Base-by-base conservation (phyloP, 2,888 invertebrate genomes). In the Meliscaeva auricollis region DNA sequence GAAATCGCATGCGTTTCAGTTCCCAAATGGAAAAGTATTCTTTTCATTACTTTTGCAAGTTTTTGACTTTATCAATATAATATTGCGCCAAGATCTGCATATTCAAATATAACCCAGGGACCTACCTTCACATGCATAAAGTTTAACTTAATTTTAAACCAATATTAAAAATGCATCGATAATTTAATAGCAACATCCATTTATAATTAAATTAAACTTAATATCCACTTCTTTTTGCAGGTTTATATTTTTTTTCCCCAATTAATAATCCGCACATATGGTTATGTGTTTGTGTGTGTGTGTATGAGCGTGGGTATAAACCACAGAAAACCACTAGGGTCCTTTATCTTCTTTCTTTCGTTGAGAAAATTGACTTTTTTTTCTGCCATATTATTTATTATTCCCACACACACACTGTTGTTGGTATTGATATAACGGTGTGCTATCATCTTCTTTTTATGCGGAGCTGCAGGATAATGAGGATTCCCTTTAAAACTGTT, bases 131-230 rank as follows among this genome's bases (percentile, higher is more conserved):
- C 30, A 15, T 15, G 15, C 4, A 15, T 15, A 54, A 52, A 9
- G 15, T 52, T 54, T 30, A 54, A 54, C 30, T 54, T 32, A 54
- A 32, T 54, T 54, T 54, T 54, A 54, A 54, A 58, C 58, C 38
- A 58, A 58, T 22, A 20, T 35, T 32, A 38, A 20, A 17, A 38
- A 32, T 17, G 35, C 30, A 17, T 35, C 38, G 20, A 38, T 58
- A 35, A 58, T 38, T 38, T 22, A 2, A 58, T 58, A 69, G 54
- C 54, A 54, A 54, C 30, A 69, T 72, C 73, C 73, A 73, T 78
- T 77, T 58, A 69, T 70, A 78, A 77, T 83, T 73, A 68, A 83
- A 83, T 77, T 46, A 41, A 83, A 62, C 52, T 77, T 66, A 74
- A 56, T 83, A 77, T 72, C 58, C 66, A 76, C 70, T 56, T 41